These are phyloP conservation scores for Sinonovacula constricta DNA, from an alignment of 1,140 invertebrate genomes.

Conservation along the genomic window DNA sequence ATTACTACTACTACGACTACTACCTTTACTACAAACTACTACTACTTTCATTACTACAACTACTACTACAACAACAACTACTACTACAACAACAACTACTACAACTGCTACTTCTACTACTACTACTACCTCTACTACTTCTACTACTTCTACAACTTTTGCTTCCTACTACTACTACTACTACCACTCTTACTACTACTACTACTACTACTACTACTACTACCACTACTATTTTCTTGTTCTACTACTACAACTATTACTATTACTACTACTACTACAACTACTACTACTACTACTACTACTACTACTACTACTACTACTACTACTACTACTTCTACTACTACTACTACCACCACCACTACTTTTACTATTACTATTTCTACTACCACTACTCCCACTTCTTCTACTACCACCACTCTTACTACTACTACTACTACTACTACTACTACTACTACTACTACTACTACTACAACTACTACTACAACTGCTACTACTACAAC, in stretches of 20 bases:
- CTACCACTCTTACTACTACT: no score
- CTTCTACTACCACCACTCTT: no score
- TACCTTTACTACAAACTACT: neutral
- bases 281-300: neutral
- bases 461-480: conserved; percentile 1
- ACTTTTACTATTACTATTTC: conserved; percentile 1
- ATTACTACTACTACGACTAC: no score
- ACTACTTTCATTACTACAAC: neutral
- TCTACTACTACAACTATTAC: no score
- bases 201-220: conserved; percentile 2
- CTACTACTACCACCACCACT: conserved; percentile 1
- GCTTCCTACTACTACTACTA: neutral
- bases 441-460: conserved; percentile 4
- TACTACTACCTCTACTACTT: neutral
- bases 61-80: neutral
- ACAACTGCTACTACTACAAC: neutral
- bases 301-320: neutral
- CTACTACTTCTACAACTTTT: neutral
- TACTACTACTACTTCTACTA: neutral
- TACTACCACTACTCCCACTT: no score
- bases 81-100: neutral
- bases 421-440: no score
- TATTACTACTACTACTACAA: neutral
- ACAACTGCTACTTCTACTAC: neutral
- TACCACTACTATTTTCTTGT: neutral